Conservation (phyloP, 2,113 vertebrate species). For the Cnemophilus loriae region DNA sequence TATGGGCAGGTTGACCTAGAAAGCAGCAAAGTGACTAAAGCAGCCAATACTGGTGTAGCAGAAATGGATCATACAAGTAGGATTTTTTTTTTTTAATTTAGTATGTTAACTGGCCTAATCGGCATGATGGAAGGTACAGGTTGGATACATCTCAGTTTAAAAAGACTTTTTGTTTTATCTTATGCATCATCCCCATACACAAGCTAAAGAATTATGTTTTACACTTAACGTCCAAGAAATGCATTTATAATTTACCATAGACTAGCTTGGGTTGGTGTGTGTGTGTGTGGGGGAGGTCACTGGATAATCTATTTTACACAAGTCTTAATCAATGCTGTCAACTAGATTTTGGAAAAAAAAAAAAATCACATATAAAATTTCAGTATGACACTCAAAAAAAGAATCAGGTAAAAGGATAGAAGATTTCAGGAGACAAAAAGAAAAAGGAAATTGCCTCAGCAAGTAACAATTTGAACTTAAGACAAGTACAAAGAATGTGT, state of each 20-base stretch:
- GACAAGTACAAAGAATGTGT: not conserved
- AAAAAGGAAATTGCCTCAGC: not conserved
- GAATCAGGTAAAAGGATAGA: not conserved
- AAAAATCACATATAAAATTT: not conserved
- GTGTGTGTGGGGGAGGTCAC: rapidly evolving
- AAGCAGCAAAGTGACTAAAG: not conserved
- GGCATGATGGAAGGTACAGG: not conserved
- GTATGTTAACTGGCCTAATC: not conserved
- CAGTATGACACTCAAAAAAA: not conserved
- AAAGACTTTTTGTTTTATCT: not conserved
- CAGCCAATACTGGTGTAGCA: not conserved
- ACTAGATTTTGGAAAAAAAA: not conserved
- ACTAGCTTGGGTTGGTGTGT: not conserved
- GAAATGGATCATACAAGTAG: not conserved
- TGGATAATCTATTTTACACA: not conserved
- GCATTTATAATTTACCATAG: not conserved
- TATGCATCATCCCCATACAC: not conserved
- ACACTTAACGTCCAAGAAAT: not conserved
- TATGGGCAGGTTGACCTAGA: not conserved
- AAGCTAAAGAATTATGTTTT: not conserved
- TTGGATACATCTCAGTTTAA: not conserved
- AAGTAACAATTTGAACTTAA: not conserved
- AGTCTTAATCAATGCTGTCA: not conserved
- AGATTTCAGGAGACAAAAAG: not conserved
- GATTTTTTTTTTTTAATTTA: not conserved